Conservation (phyloP, 2,888 invertebrate genomes). For the Nasonia oneida region DNA sequence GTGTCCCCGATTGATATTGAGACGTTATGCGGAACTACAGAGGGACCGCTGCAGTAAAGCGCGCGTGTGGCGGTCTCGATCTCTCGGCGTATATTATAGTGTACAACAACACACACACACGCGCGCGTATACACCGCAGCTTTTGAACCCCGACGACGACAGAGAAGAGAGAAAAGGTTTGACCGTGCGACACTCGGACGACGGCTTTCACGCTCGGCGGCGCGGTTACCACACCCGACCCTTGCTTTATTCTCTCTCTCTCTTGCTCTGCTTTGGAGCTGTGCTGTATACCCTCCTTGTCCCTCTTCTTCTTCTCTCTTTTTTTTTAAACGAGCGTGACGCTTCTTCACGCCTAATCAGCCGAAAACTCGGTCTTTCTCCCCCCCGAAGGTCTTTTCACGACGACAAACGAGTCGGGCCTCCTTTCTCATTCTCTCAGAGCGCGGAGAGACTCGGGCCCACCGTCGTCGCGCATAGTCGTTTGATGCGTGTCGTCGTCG, state of each 20-base stretch:
- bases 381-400: conserved; percentile 15
- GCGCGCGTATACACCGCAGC: background rate
- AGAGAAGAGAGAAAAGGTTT: background rate
- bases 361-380: conserved; percentile 8
- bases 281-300: background rate
- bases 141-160: conserved; percentile 8
- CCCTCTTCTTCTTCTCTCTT: background rate
- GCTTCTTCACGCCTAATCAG: conserved; percentile 63
- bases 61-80: conserved; percentile 4
- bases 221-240: background rate
- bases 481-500: conserved; percentile 35
- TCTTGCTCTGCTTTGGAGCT: background rate
- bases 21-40: conserved; percentile 41
- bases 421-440: conserved; percentile 1
- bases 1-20: conserved; percentile 31
- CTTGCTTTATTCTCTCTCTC: background rate
- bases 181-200: conserved; percentile 45
- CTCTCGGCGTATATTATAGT: too few species aligned
- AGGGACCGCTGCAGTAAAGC: background rate
- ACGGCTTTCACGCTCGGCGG: conserved; percentile 30
- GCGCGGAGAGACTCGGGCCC: background rate
- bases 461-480: conserved; percentile 28
- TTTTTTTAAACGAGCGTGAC: conserved; percentile 56
- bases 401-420: conserved; percentile 49
- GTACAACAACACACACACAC: background rate